A percentile compares a stretch with the other conserved stretches of the same genome.
Evolutionary conservation across 2,888 invertebrate genomes (phyloP).

Genomic region (Drosophila mulleri): DNA sequence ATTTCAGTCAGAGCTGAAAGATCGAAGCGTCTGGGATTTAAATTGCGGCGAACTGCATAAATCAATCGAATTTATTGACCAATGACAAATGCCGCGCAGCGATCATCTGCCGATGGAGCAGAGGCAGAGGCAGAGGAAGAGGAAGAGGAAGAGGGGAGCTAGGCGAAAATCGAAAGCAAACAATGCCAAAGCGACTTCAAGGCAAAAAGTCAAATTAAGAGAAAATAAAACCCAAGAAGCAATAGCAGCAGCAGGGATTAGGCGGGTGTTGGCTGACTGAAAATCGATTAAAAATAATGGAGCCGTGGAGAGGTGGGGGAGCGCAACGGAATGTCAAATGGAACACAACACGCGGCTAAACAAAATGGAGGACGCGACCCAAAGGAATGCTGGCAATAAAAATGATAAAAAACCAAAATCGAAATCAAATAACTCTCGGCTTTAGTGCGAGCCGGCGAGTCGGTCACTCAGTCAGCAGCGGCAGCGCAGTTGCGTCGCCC

Average conservation of each 20-base stretch:
- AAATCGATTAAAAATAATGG: constrained; percentile 77
- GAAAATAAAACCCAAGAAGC: constrained; percentile 45
- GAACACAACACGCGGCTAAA: constrained; percentile 44
- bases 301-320: constrained; percentile 45
- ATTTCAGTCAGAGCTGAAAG: constrained; percentile 30
- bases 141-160: constrained; percentile 11
- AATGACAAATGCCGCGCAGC: constrained; percentile 72
- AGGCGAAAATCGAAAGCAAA: constrained; percentile 42
- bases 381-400: constrained; percentile 63
- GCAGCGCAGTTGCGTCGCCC: constrained; percentile 42
- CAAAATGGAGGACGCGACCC: constrained; percentile 22
- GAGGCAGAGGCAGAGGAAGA: not conserved
- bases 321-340: constrained; percentile 72
- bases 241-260: constrained; percentile 26
- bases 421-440: constrained; percentile 62
- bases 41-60: constrained; percentile 68
- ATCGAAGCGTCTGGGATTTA: constrained; percentile 52
- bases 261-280: constrained; percentile 36
- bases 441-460: constrained; percentile 18
- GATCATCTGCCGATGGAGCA: constrained; percentile 14
- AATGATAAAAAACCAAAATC: constrained; percentile 65
- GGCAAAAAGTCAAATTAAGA: constrained; percentile 66
- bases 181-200: constrained; percentile 49
- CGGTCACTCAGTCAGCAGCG: constrained; percentile 1
- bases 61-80: constrained; percentile 83